phyloP scores from a whole-genome alignment of 2,113 vertebrate genomes.

The Pygoscelis adeliae region DNA sequence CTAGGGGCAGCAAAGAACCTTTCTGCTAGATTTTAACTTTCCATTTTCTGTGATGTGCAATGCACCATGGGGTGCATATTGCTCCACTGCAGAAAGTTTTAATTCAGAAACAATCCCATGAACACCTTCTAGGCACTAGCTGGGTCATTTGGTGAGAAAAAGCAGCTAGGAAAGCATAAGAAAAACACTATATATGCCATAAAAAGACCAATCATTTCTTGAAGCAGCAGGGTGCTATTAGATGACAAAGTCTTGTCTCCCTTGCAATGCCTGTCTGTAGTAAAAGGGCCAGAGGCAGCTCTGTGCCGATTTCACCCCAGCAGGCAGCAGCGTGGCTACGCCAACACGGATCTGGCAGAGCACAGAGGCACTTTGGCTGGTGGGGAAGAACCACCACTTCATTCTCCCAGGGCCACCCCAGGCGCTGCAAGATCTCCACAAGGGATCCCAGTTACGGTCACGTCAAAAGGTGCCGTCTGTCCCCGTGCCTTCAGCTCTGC shows the following conservation, averaged over 20 bases:
- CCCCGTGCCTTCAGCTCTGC: not conserved
- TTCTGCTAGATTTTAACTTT: not conserved
- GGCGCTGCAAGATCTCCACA: not conserved
- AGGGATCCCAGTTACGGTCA: not conserved
- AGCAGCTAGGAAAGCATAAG: not conserved
- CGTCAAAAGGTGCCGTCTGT: accelerated
- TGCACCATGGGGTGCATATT: not conserved
- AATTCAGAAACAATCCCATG: not conserved
- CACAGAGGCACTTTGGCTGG: not conserved
- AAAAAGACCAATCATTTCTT: not conserved
- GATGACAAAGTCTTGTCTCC: not conserved
- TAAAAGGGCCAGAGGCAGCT: not conserved
- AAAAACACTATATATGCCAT: not conserved
- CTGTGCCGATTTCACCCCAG: not conserved
- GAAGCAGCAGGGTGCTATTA: not conserved
- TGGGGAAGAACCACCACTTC: not conserved
- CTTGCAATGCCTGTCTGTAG: not conserved
- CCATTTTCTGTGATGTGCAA: not conserved
- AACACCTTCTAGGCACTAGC: not conserved
- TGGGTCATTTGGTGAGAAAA: not conserved
- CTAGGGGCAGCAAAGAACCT: not conserved
- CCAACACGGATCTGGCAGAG: not conserved
- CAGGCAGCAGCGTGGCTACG: not conserved
- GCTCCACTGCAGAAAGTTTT: not conserved
- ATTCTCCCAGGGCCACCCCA: not conserved